Percentiles rank a stretch among this genome's conserved stretches.
Conservation (phyloP, 2,113 vertebrate species). For the Todiramphus saurophagus region DNA sequence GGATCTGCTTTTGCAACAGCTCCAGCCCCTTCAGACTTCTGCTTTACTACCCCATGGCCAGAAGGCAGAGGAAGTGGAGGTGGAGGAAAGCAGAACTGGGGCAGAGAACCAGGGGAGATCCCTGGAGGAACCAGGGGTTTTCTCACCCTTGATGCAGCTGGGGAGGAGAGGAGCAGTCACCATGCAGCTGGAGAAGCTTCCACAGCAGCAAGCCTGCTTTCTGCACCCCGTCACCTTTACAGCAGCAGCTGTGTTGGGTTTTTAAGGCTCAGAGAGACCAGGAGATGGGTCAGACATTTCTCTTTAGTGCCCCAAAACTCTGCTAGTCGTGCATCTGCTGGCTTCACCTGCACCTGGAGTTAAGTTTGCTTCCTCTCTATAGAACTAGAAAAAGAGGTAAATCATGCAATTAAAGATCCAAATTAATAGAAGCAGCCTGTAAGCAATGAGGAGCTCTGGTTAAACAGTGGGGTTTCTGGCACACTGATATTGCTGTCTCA, state of each 20-base stretch:
- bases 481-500: background rate
- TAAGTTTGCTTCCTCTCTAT: background rate
- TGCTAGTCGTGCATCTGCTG: background rate
- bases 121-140: background rate
- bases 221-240: background rate
- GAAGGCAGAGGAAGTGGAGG: too few relatives aligned
- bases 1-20: background rate
- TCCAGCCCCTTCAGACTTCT: background rate
- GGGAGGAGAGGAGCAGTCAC: background rate
- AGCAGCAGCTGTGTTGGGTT: background rate
- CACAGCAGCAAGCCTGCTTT: background rate
- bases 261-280: background rate
- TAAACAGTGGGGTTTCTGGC: background rate
- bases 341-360: accelerated
- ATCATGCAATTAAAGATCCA: background rate
- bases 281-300: background rate
- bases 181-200: background rate
- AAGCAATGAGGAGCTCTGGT: background rate
- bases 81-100: background rate
- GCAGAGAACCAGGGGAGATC: background rate
- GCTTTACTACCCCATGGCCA: background rate
- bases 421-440: background rate
- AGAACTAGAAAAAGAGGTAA: background rate
- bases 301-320: background rate
- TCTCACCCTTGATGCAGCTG: background rate